These are phyloP conservation scores for Icerya purchasi DNA, from an alignment of 2,888 invertebrate species.

Conservation along the genomic window DNA sequence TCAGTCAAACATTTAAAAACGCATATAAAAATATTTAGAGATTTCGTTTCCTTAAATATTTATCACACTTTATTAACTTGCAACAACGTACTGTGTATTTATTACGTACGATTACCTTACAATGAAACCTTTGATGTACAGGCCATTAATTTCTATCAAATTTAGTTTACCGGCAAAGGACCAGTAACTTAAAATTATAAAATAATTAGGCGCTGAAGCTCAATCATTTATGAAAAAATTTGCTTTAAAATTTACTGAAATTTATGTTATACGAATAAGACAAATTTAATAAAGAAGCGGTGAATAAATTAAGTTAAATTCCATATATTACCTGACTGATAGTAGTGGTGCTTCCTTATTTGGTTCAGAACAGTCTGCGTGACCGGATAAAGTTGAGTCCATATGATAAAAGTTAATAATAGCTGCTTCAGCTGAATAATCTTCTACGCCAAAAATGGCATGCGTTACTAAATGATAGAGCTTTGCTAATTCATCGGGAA, in stretches of 20 bases:
- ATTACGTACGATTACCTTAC: no score
- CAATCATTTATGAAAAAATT: no score
- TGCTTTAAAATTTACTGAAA: conserved; percentile 4
- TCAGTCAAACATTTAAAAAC: no score
- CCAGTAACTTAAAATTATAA: neutral
- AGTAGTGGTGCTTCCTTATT: conserved; percentile 70
- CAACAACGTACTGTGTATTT: no score
- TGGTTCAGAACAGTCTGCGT: conserved; percentile 83
- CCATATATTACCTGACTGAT: conserved; percentile 48
- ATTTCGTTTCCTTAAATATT: no score
- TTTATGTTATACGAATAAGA: no score
- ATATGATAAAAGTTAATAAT: conserved; percentile 91
- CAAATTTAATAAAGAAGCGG: neutral
- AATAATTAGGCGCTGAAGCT: neutral
- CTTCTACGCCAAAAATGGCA: conserved; percentile 30
- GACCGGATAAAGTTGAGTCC: conserved; percentile 78
- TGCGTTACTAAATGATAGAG: conserved; percentile 41
- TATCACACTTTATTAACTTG: no score
- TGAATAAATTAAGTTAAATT: neutral
- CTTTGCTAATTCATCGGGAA: conserved; percentile 49
- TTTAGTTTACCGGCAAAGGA: no score
- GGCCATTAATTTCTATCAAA: no score
- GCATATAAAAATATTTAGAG: no score
- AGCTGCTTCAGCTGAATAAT: conserved; percentile 68
- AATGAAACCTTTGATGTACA: no score